Base-by-base conservation (phyloP, 1,140 invertebrate genomes). In the Drosophila fuyamai region DNA sequence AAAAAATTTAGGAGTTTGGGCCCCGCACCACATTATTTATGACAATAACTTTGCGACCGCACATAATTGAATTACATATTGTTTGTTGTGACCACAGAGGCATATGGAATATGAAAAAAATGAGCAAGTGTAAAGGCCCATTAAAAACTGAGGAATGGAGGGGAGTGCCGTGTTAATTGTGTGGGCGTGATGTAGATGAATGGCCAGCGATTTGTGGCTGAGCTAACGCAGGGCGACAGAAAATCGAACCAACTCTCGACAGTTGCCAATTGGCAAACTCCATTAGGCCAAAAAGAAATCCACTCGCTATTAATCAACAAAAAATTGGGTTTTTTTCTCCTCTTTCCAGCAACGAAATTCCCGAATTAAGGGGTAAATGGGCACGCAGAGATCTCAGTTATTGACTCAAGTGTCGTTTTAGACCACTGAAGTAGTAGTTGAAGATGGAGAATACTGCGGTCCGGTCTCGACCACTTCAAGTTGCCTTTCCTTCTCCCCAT, bases 321-420 rank as follows among this genome's bases (percentile, higher is more conserved):
- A 50, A 61, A 40, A 18, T 35, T 13, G 0, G 2, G 1, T 4
- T 10, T 51, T 50, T 8, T 14, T 50, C 23, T 1, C 47, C 47
- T 14, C 23, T 32, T 35, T 6, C 18, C 54, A 27, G 0, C 53
- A 5, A 18, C 4, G n/a, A 56, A 41, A 56, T 29, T n/a, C 16
- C 32, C 47, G n/a, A 43, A 14, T 13, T 53, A n/a, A 12, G 50
- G 50, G 44, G 44, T 18, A 62, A 54, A 43, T 23, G 60, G 16
- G 40, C 38, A 35, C 60, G 32, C 35, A 72, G 36, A 70, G 50
- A 70, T 46, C 55, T 35, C 57, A 44, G 47, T 16, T 66, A 68
- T 88, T 80, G 76, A 89, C 84, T 88, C 84, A 84, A 88, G 84
- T 88, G 84, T 81, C 84, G 84, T 89, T 88, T 89, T 89, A 81